Conservation (phyloP, 2,797 vertebrate species). For the Eospalax fontanierii region DNA sequence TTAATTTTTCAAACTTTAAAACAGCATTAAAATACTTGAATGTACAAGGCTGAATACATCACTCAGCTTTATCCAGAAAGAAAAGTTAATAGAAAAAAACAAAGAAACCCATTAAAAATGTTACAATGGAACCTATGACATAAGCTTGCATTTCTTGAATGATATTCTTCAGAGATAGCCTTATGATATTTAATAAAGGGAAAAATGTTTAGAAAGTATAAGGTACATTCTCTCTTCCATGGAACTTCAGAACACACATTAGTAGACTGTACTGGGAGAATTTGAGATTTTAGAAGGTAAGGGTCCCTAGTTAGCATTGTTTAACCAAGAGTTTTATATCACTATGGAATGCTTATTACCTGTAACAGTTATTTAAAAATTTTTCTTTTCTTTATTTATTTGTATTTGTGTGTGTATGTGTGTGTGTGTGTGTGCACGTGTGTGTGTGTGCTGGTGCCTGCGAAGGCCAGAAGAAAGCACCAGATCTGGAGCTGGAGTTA, state of each 20-base stretch:
- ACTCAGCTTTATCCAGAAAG: neutral
- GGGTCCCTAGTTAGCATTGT: neutral
- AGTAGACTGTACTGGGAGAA: neutral
- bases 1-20: slow-evolving; percentile 29
- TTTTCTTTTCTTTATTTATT: no score
- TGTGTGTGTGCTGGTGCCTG: no score
- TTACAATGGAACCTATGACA: neutral
- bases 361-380: neutral
- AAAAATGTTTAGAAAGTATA: neutral
- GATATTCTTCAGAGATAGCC: neutral
- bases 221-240: neutral
- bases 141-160: slow-evolving; percentile 29
- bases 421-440: no score
- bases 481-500: no score
- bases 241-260: neutral
- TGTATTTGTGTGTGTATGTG: no score
- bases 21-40: slow-evolving; percentile 23
- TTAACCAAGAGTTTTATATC: neutral
- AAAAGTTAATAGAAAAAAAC: slow-evolving; percentile 5
- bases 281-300: neutral
- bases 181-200: neutral
- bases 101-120: neutral
- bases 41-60: neutral
- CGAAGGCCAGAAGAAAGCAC: no score
- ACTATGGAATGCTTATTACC: neutral